phyloP scores from a whole-genome alignment of 2,113 vertebrate genomes.

The Nymphicus hollandicus region DNA sequence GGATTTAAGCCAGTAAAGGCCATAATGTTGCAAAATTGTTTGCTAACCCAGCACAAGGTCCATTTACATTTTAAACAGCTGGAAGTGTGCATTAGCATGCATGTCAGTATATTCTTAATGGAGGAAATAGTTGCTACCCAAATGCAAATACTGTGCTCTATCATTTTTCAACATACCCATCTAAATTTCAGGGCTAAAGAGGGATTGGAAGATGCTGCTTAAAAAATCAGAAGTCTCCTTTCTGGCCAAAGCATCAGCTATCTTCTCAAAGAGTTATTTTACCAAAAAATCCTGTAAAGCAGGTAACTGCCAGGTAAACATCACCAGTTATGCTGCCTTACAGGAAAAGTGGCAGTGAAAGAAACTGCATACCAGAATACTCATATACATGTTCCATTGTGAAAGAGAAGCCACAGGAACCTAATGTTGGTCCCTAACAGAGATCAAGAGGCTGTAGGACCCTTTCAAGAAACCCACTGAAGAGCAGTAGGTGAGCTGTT shows the following conservation, averaged over 20 bases:
- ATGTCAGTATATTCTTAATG: neutral
- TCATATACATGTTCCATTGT: neutral
- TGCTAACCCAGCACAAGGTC: neutral
- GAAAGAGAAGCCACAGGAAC: neutral
- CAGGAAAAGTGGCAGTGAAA: conserved; percentile 20
- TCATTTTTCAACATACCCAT: neutral
- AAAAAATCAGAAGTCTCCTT: conserved; percentile 18
- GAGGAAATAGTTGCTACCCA: neutral
- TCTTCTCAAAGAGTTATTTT: conserved; percentile 40
- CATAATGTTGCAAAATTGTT: neutral
- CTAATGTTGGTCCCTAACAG: neutral
- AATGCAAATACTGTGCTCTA: neutral
- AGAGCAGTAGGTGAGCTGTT: neutral
- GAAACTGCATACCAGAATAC: neutral
- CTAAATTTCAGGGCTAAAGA: neutral
- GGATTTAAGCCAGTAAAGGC: neutral
- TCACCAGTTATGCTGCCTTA: conserved; percentile 43
- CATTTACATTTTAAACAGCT: neutral
- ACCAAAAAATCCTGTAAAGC: conserved; percentile 48
- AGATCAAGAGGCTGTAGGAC: neutral
- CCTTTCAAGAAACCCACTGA: neutral
- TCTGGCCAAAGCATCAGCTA: conserved; percentile 19
- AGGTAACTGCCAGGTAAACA: conserved; percentile 26
- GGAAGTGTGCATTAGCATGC: neutral
- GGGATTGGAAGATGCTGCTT: neutral